Conservation (phyloP, 2,113 vertebrate species). For the Xenopus borealis region DNA sequence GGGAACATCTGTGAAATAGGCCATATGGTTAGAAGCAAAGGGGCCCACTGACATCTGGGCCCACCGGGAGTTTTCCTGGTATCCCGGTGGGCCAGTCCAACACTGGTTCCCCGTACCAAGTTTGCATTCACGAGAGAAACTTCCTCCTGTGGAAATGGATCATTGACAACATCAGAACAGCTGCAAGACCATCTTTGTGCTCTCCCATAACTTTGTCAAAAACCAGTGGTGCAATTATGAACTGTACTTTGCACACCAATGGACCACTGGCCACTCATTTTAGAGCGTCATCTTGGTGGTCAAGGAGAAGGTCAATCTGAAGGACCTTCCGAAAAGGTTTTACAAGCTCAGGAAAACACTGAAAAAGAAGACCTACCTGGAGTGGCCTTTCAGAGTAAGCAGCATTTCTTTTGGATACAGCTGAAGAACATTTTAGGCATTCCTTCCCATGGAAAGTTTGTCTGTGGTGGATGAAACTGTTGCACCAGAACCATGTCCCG, state of each 20-base stretch:
- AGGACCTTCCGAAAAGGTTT: conserved; percentile 73
- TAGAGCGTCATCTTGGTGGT: conserved; percentile 74
- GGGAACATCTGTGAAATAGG: too few relatives aligned
- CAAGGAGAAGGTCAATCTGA: conserved; percentile 70
- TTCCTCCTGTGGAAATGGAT: conserved; percentile 82
- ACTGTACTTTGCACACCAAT: conserved; percentile 82
- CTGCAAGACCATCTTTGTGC: conserved; percentile 76
- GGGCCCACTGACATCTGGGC: too few relatives aligned
- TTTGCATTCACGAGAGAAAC: conserved; percentile 83
- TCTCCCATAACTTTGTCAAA: conserved; percentile 76
- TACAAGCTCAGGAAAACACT: conserved; percentile 76
- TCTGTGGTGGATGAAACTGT: conserved; percentile 1
- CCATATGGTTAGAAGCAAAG: too few relatives aligned
- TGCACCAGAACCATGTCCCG: neutral
- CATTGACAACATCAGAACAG: conserved; percentile 83
- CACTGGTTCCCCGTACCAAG: conserved; percentile 68
- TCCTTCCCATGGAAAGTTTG: neutral
- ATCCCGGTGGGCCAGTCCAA: too few relatives aligned
- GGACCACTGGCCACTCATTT: conserved; percentile 69
- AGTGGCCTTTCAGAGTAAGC: conserved; percentile 74
- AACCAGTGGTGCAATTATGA: conserved; percentile 88
- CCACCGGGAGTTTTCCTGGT: too few relatives aligned
- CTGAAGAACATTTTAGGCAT: conserved; percentile 68
- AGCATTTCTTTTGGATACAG: conserved; percentile 78
- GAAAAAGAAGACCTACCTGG: conserved; percentile 74